Conservation (phyloP, 2,113 vertebrate genomes). For the Sakesphorus luctuosus region DNA sequence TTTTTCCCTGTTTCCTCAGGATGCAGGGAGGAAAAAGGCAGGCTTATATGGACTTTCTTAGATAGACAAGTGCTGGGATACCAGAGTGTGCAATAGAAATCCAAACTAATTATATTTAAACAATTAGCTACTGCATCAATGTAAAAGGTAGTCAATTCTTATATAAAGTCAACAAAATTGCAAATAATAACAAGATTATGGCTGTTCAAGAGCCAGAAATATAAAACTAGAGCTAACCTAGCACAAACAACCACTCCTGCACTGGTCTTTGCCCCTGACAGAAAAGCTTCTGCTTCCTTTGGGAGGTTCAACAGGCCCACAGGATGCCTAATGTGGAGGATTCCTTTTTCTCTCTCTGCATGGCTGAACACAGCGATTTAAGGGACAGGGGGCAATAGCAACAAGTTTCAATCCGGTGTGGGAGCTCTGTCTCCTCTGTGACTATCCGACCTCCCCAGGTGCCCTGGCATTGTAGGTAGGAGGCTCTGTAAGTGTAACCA, state of each 20-base stretch:
- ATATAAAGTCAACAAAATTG: not conserved
- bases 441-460: not conserved
- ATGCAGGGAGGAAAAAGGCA: not conserved
- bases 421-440: not conserved
- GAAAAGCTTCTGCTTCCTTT: rapidly evolving
- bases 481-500: rapidly evolving
- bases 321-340: not conserved
- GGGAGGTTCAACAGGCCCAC: no score
- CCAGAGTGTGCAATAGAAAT: not conserved
- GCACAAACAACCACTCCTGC: not conserved
- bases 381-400: not conserved
- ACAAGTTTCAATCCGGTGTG: not conserved
- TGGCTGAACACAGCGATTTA: not conserved
- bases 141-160: not conserved
- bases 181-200: not conserved
- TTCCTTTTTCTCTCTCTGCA: not conserved
- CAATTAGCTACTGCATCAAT: not conserved
- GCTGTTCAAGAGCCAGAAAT: not conserved
- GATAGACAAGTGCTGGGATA: not conserved
- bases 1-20: not conserved
- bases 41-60: not conserved
- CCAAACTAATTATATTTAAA: not conserved
- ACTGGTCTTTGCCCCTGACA: not conserved
- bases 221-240: not conserved
- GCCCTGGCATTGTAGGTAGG: rapidly evolving